Conservation (phyloP, 2,888 invertebrate species). For the Epirrhoe tristata region DNA sequence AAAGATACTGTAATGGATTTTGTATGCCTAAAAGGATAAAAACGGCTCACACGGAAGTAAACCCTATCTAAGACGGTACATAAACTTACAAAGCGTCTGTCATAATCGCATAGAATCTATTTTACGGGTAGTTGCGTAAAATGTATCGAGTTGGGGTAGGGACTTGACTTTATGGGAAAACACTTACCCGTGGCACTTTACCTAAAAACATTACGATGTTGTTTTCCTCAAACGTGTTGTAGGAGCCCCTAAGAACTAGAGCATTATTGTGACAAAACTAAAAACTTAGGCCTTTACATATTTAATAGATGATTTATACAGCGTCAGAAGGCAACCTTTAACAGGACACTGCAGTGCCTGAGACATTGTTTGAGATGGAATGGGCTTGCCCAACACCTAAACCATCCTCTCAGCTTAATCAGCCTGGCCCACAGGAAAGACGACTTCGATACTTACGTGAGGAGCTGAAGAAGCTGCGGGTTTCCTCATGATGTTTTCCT, state of each 20-base stretch:
- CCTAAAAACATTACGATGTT: not conserved
- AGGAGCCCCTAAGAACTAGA: not conserved
- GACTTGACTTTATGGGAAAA: not conserved
- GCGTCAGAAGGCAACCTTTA: too few species aligned
- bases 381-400: too few species aligned
- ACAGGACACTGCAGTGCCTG: too few species aligned
- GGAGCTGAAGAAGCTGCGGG: too few species aligned
- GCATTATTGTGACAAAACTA: too few species aligned
- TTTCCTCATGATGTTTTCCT: too few species aligned
- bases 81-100: conserved; percentile 20
- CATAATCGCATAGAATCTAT: conserved; percentile 28
- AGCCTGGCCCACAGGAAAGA: too few species aligned
- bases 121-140: conserved; percentile 9
- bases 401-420: too few species aligned
- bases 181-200: not conserved
- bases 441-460: too few species aligned
- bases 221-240: not conserved
- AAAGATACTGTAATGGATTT: not conserved
- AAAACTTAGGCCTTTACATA: too few species aligned
- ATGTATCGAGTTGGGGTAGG: not conserved
- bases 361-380: too few species aligned
- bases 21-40: conserved; percentile 19
- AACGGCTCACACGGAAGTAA: conserved; percentile 7
- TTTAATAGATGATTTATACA: too few species aligned
- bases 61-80: conserved; percentile 15